Percentiles rank a stretch among this genome's conserved stretches.
phyloP scores from a whole-genome alignment of 2,797 vertebrate genomes.

The Dicrostonyx torquatus region DNA sequence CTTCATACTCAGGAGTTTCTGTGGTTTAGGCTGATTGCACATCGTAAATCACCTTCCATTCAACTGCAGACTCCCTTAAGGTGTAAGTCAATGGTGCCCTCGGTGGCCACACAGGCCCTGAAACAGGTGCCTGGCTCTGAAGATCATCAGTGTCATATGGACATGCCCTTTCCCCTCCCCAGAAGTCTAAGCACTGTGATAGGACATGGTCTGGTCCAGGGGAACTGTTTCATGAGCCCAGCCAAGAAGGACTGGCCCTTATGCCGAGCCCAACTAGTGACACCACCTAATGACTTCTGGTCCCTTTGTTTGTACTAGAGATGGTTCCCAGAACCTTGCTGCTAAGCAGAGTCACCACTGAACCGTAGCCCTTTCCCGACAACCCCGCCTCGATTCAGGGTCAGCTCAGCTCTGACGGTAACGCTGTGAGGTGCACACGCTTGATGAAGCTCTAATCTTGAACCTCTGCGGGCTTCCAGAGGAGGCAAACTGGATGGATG shows the following conservation, averaged over 20 bases:
- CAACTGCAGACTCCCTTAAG: neutral
- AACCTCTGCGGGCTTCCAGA: neutral
- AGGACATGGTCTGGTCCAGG: neutral
- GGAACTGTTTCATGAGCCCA: neutral
- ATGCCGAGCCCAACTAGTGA: neutral
- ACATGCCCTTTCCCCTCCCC: too few species aligned
- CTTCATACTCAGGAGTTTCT: fast-evolving
- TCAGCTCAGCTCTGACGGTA: neutral
- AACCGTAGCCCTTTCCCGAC: neutral
- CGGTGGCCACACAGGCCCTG: neutral
- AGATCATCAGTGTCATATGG: too few species aligned
- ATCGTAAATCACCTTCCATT: fast-evolving
- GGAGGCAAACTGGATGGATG: neutral
- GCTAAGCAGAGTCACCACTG: neutral
- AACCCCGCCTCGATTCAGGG: neutral
- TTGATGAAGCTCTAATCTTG: neutral
- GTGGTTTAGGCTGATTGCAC: neutral
- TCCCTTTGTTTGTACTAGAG: neutral
- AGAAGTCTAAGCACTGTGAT: neutral
- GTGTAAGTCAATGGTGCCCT: too few species aligned
- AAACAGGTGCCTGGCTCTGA: neutral
- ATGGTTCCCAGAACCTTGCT: neutral
- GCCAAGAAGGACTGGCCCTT: neutral
- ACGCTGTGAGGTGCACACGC: fast-evolving
- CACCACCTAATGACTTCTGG: neutral